Evolutionary conservation across 1,140 invertebrate genomes (phyloP), one percentile per base, ranked within the genome.

Genomic region (Liolophura sinensis): DNA sequence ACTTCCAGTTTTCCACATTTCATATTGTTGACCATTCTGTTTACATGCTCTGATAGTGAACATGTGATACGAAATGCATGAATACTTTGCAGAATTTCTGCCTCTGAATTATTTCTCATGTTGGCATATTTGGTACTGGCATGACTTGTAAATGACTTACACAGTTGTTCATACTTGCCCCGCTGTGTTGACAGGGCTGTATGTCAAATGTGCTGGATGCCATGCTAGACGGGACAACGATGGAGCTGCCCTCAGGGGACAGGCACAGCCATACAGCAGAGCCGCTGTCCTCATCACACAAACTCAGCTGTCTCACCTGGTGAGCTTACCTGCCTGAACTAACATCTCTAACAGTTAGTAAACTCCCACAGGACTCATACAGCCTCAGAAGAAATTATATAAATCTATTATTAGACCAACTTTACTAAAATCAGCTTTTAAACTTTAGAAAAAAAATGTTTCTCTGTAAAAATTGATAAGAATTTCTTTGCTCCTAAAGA

Each of bases 121-220:
- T 54, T 54, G 12, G 3, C 51, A 54, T 54, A 3, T 20, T 20
- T 54, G 24, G 12, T 54, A 54, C 12, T 54, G n/a, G 3, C n/a
- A 20, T 20, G 7, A 20, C 24, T 12, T 54, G n/a, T 54, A 54
- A 20, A 20, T 20, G n/a, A 54, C 7, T 54, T 12, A 54, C 24
- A 20, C n/a, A 5, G 51, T 20, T 54, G 12, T 5, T n/a, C 3
- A 54, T 54, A 20, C n/a, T 54, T 54, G 12, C 51, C 24, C 3
- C 7, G n/a, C 11, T 61, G n/a, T 47, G 18, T 47, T 76, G 78
- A 25, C 68, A 87, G 82, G 89, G 91, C 77, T 89, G 89, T 54
- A 87, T 94, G 55, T 89, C 89, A n/a, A 89, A 89, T 48, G 86
- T 93, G 60, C 84, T 94, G 68, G 92, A 93, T 71, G 82, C 86